Base-by-base conservation (phyloP, 2,797 vertebrate species). In the Allobates femoralis region DNA sequence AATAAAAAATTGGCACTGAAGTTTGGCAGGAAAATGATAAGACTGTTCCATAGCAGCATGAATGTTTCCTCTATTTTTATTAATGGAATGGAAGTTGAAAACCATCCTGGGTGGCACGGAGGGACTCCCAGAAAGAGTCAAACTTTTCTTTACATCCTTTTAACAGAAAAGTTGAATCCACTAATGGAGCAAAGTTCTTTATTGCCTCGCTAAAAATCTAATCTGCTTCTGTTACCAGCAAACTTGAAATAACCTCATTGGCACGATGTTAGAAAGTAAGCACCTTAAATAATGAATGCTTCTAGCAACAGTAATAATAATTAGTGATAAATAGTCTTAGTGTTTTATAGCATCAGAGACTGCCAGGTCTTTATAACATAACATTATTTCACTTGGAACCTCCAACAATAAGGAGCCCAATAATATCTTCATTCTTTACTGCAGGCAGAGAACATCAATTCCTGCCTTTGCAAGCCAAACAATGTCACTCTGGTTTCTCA, bases 371-470 rank as follows among this genome's bases (percentile, higher is more conserved):
- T 53, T 77, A 34, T 77, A 53, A 56, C 34, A 55, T 30, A 23
- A 53, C 16, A 53, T 77, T 53, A 53, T 77, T 53, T 77, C 75
- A 56, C 50, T 53, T 77, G 75, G 50, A 77, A 55, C n/a, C 30
- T 55, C 19, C 75, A 23, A 23, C 23, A 55, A 37, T 23, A 75
- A 85, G 26, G 14, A 58, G 53, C 37, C 34, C 51, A 55, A 60
- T 18, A 58, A 66, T 37, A 60, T 6, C n/a, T 46, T 23, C 14
- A 30, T 56, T 79, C 10, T 69, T 85, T 30, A 73, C 71, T 50
- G n/a, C 62, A 71, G 37, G 66, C 76, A 79, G 50, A 76, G 55
- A 79, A 85, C 37, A 79, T 85, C 19, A 46, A 71, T 85, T 71
- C 34, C 30, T 79, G 32, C 32, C 77, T 26, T 30, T 60, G 50